Evolutionary conservation across 2,113 vertebrate genomes (phyloP).

Genomic region (Halichoerus grypus): DNA sequence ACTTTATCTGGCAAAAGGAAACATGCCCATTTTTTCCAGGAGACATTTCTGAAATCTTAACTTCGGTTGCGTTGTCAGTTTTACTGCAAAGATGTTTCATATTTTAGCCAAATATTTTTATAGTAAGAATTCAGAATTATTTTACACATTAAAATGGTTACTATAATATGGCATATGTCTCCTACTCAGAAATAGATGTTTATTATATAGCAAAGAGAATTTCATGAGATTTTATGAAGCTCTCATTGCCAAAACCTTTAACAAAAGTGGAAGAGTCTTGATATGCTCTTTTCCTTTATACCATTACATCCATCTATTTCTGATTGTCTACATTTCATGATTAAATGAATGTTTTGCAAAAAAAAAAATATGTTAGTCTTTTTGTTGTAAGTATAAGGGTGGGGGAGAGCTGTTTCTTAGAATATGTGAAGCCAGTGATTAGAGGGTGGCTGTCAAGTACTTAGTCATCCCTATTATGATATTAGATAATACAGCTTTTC

Average conservation of each 20-base stretch:
- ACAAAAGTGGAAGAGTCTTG: conserved; percentile 50
- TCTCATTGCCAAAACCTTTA: conserved; percentile 31
- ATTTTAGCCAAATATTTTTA: conserved; percentile 56
- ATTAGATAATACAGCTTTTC: neutral
- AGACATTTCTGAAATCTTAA: neutral
- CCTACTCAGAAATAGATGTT: neutral
- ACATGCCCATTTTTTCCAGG: neutral
- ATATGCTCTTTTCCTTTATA: neutral
- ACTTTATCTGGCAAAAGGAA: neutral
- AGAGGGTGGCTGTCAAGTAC: neutral
- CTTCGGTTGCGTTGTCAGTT: neutral
- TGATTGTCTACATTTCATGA: neutral
- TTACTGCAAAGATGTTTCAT: conserved; percentile 41
- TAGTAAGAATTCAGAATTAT: conserved; percentile 34
- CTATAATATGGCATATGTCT: neutral
- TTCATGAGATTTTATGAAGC: conserved; percentile 13
- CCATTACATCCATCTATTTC: neutral
- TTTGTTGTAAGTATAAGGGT: neutral
- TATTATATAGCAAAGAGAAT: conserved; percentile 59
- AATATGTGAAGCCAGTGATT: neutral
- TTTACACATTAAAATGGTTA: conserved; percentile 22
- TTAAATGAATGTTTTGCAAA: neutral
- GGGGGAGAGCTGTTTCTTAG: neutral
- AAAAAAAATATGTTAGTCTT: neutral
- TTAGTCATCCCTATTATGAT: neutral